phyloP scores from a whole-genome alignment of 1,140 invertebrate genomes.

The Meteorus sp. region DNA sequence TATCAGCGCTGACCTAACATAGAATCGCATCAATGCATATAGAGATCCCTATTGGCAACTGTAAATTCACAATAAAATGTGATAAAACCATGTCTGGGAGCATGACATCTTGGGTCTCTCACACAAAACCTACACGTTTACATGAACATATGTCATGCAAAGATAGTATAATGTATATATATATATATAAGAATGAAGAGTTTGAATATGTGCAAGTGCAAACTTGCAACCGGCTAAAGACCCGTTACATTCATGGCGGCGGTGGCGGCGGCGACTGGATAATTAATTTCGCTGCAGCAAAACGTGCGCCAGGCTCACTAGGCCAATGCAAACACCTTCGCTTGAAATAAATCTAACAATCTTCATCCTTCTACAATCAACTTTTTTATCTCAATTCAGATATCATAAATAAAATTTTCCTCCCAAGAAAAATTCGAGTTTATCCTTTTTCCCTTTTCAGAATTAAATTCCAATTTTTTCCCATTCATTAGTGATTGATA shows the following conservation, averaged over 20 bases:
- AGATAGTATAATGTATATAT: slow-evolving; percentile 1
- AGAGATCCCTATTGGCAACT: slow-evolving; percentile 29
- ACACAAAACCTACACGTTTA: neutral
- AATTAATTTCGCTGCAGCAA: slow-evolving; percentile 55
- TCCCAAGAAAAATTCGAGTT: neutral
- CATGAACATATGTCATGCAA: neutral
- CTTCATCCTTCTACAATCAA: neutral
- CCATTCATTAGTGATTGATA: too few species aligned
- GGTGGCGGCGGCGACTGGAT: slow-evolving; percentile 49
- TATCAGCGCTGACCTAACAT: slow-evolving; percentile 29
- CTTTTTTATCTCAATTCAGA: neutral
- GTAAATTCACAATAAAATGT: slow-evolving; percentile 39
- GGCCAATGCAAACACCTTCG: slow-evolving; percentile 58
- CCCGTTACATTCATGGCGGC: slow-evolving; percentile 53
- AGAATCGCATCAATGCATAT: too few species aligned
- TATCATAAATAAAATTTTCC: neutral
- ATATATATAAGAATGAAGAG: slow-evolving; percentile 5
- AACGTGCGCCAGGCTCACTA: slow-evolving; percentile 49
- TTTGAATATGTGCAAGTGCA: slow-evolving; percentile 18
- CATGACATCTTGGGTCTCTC: neutral
- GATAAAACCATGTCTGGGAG: slow-evolving; percentile 38
- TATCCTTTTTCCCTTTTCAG: too few species aligned
- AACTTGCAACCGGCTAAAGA: slow-evolving; percentile 40
- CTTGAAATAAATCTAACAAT: slow-evolving; percentile 28
- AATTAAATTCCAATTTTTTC: too few species aligned